Conservation (phyloP, 2,888 invertebrate species). For the Oscheius sp. region DNA sequence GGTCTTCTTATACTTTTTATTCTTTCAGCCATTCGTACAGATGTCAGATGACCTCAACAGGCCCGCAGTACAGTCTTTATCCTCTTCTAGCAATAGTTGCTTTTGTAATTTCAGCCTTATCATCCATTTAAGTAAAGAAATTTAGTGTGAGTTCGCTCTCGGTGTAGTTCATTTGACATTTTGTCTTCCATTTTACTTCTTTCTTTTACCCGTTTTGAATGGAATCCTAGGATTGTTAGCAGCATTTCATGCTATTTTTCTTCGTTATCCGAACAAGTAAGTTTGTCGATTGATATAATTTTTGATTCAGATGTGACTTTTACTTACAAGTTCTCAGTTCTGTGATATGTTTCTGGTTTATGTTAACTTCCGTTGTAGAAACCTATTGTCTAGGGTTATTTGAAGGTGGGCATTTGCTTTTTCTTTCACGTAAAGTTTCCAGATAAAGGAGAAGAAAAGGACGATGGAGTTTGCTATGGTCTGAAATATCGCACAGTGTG, state of each 20-base stretch:
- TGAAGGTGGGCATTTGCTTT: slow-evolving; percentile 36
- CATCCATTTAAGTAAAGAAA: not conserved
- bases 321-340: slow-evolving; percentile 54
- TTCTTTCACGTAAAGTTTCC: not conserved
- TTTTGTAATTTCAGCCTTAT: slow-evolving; percentile 52
- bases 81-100: slow-evolving; percentile 66
- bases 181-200: slow-evolving; percentile 67
- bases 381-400: slow-evolving; percentile 58
- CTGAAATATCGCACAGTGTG: slow-evolving; percentile 53
- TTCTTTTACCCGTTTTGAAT: slow-evolving; percentile 63
- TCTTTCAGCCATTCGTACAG: not conserved
- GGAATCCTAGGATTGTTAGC: slow-evolving; percentile 61
- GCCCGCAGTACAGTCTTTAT: slow-evolving; percentile 67
- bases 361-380: slow-evolving; percentile 56
- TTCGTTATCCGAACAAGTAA: slow-evolving; percentile 62
- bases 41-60: slow-evolving; percentile 54
- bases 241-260: slow-evolving; percentile 65
- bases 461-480: slow-evolving; percentile 60
- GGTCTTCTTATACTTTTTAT: not conserved
- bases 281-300: not conserved
- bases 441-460: slow-evolving; percentile 47
- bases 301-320: slow-evolving; percentile 58
- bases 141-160: slow-evolving; percentile 56
- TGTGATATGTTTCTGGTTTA: slow-evolving; percentile 49
- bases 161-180: slow-evolving; percentile 64